These are phyloP conservation scores for Silurus asotus DNA, from an alignment of 2,113 vertebrate species.

Conservation along the genomic window DNA sequence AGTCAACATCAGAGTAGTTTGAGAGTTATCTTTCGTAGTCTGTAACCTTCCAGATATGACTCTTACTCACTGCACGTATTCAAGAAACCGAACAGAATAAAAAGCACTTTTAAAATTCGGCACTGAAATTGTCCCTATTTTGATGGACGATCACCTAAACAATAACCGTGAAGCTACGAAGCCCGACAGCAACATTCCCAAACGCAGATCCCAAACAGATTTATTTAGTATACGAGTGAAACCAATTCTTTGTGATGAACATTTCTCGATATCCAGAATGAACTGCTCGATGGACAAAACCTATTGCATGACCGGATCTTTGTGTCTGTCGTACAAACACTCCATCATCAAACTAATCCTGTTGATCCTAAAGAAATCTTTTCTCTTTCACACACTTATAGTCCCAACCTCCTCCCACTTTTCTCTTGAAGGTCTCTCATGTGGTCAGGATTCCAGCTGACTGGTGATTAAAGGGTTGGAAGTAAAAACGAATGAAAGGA, in stretches of 20 bases:
- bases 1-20: too few relatives aligned
- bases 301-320: not conserved
- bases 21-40: too few relatives aligned
- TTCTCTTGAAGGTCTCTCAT: not conserved
- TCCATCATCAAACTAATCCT: slow-evolving; percentile 57
- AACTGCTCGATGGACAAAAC: too few relatives aligned
- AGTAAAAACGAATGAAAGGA: slow-evolving; percentile 1
- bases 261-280: too few relatives aligned
- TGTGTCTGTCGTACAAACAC: slow-evolving; percentile 48
- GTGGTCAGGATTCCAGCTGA: slow-evolving; percentile 17
- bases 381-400: not conserved
- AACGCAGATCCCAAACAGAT: not conserved
- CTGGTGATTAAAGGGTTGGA: not conserved
- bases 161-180: not conserved
- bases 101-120: not conserved
- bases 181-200: not conserved
- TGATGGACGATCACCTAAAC: not conserved
- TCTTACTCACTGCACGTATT: too few relatives aligned
- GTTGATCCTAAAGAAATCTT: slow-evolving; percentile 36
- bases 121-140: not conserved
- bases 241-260: not conserved
- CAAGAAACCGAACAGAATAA: too few relatives aligned
- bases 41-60: not conserved
- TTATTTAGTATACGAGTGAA: not conserved
- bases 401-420: not conserved